Percentiles rank a stretch among this genome's conserved stretches.
Conservation (phyloP, 2,888 invertebrate species). For the Philopedon plagiatum region DNA sequence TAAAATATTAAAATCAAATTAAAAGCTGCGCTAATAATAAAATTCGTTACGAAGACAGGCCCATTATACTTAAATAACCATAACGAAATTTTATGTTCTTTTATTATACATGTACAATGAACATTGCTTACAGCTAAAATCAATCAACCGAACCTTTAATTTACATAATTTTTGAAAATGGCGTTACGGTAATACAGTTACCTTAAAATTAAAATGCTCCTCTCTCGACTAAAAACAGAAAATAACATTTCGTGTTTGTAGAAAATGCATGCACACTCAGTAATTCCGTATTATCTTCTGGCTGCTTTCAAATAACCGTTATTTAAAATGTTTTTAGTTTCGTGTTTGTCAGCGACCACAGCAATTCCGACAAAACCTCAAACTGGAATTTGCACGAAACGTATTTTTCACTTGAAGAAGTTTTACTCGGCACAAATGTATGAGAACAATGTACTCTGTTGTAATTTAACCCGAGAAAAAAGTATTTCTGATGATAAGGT, state of each 20-base stretch:
- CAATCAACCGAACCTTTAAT: conserved; percentile 17
- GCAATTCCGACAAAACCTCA: conserved; percentile 45
- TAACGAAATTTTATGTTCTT: not conserved
- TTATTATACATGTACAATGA: conserved; percentile 10
- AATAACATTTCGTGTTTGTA: conserved; percentile 43
- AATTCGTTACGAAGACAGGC: not conserved
- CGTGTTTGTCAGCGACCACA: conserved; percentile 48
- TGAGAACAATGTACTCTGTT: conserved; percentile 35
- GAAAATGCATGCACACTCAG: conserved; percentile 37
- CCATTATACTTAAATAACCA: conserved; percentile 3
- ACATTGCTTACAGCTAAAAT: conserved; percentile 6
- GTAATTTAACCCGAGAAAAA: no score
- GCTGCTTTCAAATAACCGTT: conserved; percentile 50
- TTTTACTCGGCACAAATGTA: conserved; percentile 41
- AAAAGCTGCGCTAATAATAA: not conserved
- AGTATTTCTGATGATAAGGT: no score
- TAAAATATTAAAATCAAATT: not conserved
- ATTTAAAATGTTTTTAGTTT: conserved; percentile 50
- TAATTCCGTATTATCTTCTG: conserved; percentile 48
- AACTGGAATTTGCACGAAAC: conserved; percentile 48
- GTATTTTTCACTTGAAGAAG: conserved; percentile 41
- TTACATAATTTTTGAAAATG: conserved; percentile 12
- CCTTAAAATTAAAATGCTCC: conserved; percentile 12
- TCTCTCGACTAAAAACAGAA: conserved; percentile 1
- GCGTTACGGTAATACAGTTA: conserved; percentile 25